Evolutionary conservation across 2,113 vertebrate genomes (phyloP).

Genomic region (Platysternon megacephalum): DNA sequence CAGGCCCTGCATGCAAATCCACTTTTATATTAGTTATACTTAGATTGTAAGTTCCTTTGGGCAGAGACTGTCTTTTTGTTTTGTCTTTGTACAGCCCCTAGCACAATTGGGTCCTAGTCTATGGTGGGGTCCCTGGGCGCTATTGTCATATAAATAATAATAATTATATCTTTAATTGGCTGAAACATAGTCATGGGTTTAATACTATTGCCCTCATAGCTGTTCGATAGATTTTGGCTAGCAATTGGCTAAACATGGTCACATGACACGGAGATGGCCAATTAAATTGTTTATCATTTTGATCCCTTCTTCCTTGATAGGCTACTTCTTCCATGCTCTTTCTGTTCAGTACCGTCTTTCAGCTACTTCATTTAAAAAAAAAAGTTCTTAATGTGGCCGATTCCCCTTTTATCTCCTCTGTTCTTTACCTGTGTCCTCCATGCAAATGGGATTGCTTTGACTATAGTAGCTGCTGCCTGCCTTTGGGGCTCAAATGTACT

Average conservation of each 20-base stretch:
- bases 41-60: not conserved
- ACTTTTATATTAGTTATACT: conserved; percentile 22
- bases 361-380: not conserved
- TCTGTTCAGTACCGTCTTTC: not conserved
- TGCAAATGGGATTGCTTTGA: not conserved
- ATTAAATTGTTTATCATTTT: not conserved
- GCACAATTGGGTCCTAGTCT: not conserved
- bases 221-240: not conserved
- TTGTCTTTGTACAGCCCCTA: not conserved
- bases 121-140: not conserved
- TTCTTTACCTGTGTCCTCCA: conserved; percentile 22
- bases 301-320: not conserved
- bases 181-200: not conserved
- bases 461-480: conserved; percentile 16
- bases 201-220: not conserved
- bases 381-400: not conserved
- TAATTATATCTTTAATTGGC: not conserved
- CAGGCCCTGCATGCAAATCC: not conserved
- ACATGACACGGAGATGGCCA: not conserved
- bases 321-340: not conserved
- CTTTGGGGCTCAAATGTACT: not conserved
- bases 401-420: not conserved
- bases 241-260: not conserved
- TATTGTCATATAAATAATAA: not conserved
- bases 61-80: conserved; percentile 10